Evolutionary conservation across 2,113 vertebrate species (phyloP).

Genomic region (Perca schrenkii): DNA sequence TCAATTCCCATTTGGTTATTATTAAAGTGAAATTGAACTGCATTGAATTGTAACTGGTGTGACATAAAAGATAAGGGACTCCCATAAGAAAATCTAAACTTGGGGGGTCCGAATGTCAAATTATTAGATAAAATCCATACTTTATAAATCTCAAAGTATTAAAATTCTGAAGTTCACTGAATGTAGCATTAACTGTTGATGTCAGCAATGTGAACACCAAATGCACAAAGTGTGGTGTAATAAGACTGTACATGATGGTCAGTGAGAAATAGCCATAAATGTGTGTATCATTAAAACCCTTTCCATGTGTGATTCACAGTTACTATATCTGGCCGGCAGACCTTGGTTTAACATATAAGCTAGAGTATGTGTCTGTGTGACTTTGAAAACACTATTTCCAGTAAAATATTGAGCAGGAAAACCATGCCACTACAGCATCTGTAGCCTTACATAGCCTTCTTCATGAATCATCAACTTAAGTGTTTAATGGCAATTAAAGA

Average conservation of each 20-base stretch:
- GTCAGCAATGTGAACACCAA: constrained; percentile 6
- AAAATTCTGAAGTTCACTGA: constrained; percentile 1
- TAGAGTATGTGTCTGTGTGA: constrained; percentile 4
- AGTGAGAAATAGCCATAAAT: neutral
- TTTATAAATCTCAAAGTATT: constrained; percentile 22
- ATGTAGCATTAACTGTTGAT: neutral
- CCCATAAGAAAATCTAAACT: constrained; percentile 37
- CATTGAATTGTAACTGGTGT: constrained; percentile 49
- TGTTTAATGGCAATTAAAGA: constrained; percentile 25
- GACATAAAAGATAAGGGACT: constrained; percentile 37
- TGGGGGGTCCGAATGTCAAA: constrained; percentile 29
- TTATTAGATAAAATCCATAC: constrained; percentile 23
- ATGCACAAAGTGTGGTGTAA: neutral
- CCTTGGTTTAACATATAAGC: neutral
- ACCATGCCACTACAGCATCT: constrained; percentile 49
- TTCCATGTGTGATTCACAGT: neutral
- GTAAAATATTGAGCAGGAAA: constrained; percentile 36
- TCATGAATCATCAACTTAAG: constrained; percentile 42
- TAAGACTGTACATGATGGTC: neutral
- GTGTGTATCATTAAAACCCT: neutral
- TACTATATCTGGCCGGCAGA: neutral
- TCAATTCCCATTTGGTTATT: constrained; percentile 51
- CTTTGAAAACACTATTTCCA: constrained; percentile 36
- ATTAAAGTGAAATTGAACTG: constrained; percentile 48
- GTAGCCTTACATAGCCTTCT: constrained; percentile 31